A percentile compares a stretch with the other conserved stretches of the same genome.
Evolutionary conservation across 2,888 invertebrate species (phyloP).

Genomic region (Mesorhabditis belari): DNA sequence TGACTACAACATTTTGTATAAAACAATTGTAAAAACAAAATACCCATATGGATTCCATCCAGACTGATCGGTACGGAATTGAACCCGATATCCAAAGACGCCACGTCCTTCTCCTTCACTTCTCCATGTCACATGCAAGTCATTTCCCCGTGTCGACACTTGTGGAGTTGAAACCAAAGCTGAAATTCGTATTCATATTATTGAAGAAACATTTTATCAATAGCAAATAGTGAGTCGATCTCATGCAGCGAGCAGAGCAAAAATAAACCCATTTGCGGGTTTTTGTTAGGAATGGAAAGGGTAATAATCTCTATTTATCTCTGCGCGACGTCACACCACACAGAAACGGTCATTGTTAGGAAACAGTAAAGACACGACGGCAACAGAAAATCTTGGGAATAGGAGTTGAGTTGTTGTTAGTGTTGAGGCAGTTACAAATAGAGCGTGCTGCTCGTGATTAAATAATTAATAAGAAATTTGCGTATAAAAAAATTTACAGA

Average conservation of each 20-base stretch:
- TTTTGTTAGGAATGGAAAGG: background rate
- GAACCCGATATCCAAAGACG: conserved; percentile 50
- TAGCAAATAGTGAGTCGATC: background rate
- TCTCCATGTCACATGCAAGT: conserved; percentile 45
- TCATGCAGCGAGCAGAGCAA: too few relatives aligned
- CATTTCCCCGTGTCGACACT: conserved; percentile 37
- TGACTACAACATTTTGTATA: conserved; percentile 34
- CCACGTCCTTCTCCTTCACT: conserved; percentile 49
- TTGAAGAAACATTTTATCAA: background rate
- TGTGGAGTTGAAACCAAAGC: conserved; percentile 48
- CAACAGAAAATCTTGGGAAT: background rate
- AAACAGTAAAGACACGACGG: background rate
- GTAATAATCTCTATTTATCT: too few relatives aligned
- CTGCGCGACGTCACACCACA: background rate
- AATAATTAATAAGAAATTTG: too few relatives aligned
- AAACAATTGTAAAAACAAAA: background rate
- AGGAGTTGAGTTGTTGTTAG: background rate
- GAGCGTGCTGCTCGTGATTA: too few relatives aligned
- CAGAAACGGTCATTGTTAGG: background rate
- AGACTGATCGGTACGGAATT: conserved; percentile 38
- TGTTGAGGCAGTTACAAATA: background rate
- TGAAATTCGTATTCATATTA: conserved; percentile 18
- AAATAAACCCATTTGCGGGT: background rate
- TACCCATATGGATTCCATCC: conserved; percentile 51
- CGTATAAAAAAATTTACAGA: too few relatives aligned